Evolutionary conservation across 2,797 vertebrate species (phyloP).

Genomic region (Fistularia commersonii): DNA sequence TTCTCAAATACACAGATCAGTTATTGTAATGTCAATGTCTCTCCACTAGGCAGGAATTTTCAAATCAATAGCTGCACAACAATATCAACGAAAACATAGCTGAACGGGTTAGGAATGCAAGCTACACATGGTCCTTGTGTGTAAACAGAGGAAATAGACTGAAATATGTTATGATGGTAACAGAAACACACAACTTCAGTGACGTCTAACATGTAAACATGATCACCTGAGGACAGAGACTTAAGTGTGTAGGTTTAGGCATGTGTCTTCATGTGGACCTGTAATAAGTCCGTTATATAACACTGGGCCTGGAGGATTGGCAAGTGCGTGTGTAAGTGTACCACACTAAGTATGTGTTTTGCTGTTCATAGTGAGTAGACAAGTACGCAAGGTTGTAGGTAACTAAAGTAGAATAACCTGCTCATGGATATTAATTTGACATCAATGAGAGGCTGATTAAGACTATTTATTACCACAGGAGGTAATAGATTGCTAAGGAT

Average conservation of each 20-base stretch:
- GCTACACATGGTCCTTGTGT: slow-evolving; percentile 11
- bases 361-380: slow-evolving; percentile 19
- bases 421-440: slow-evolving; percentile 43
- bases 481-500: slow-evolving; percentile 29
- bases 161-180: slow-evolving; percentile 1
- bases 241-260: slow-evolving; percentile 11
- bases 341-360: not conserved
- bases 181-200: slow-evolving; percentile 7
- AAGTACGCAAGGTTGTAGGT: slow-evolving; percentile 25
- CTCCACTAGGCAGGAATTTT: not conserved
- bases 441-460: slow-evolving; percentile 47
- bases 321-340: slow-evolving; percentile 21
- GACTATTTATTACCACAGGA: slow-evolving; percentile 29
- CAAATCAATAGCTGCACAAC: not conserved
- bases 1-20: too few relatives aligned
- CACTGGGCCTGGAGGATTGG: slow-evolving; percentile 14
- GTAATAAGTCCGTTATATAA: slow-evolving; percentile 39
- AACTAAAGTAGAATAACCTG: slow-evolving; percentile 46
- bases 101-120: slow-evolving; percentile 17
- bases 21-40: too few relatives aligned
- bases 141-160: slow-evolving; percentile 19
- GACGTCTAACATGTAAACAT: slow-evolving; percentile 1
- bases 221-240: slow-evolving; percentile 14
- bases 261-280: slow-evolving; percentile 12
- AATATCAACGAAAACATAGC: slow-evolving; percentile 14